These are phyloP conservation scores for Calameuta filiformis DNA, from an alignment of 2,888 invertebrate genomes.

Conservation along the genomic window DNA sequence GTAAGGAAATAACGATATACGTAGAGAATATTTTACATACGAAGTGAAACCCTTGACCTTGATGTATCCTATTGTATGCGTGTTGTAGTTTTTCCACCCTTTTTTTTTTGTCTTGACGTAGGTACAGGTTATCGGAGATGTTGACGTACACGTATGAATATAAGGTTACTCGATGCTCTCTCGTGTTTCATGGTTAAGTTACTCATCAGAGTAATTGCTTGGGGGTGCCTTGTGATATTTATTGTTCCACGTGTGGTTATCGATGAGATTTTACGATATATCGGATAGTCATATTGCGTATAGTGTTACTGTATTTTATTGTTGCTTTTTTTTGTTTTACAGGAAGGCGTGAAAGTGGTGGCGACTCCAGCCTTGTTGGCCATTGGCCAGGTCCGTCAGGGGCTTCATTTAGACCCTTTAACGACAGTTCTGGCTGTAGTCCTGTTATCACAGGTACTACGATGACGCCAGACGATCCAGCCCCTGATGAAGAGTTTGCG, in stretches of 20 bases:
- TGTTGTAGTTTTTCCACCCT: background rate
- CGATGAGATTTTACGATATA: background rate
- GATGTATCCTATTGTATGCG: background rate
- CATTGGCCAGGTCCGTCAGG: constrained; percentile 33
- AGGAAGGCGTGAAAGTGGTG: constrained; percentile 51
- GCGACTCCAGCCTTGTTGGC: constrained; percentile 39
- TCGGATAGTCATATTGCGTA: background rate
- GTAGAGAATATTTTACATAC: background rate
- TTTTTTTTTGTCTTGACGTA: background rate
- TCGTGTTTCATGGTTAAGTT: background rate
- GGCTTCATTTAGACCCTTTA: constrained; percentile 31
- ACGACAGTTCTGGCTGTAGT: constrained; percentile 34
- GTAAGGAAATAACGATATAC: background rate
- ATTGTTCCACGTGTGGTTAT: background rate
- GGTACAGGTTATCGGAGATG: background rate
- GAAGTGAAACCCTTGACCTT: background rate
- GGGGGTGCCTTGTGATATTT: background rate
- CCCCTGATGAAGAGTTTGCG: constrained; percentile 52
- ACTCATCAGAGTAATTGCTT: background rate
- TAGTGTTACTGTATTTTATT: background rate
- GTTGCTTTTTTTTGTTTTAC: constrained; percentile 11
- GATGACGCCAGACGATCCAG: constrained; percentile 54
- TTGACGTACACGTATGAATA: background rate
- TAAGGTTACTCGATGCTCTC: background rate
- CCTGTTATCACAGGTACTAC: constrained; percentile 41